Evolutionary conservation across 2,113 vertebrate species (phyloP).

Genomic region (Xenopus laevis): DNA sequence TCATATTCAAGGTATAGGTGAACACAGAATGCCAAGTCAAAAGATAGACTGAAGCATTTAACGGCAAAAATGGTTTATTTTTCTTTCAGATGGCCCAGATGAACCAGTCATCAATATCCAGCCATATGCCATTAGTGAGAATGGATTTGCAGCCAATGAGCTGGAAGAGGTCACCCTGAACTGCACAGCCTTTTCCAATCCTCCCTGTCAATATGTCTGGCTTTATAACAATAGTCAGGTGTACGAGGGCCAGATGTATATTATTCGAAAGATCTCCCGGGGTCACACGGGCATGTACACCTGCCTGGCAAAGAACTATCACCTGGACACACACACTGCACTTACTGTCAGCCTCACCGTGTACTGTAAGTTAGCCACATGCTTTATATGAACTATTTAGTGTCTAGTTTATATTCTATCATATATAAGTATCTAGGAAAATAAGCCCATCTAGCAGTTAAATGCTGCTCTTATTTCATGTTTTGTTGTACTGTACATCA

Average conservation of each 20-base stretch:
- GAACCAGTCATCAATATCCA: slow-evolving; percentile 74
- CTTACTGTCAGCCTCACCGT: slow-evolving; percentile 76
- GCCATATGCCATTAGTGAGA: slow-evolving; percentile 69
- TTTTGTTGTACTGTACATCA: no score
- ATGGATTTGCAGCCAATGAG: slow-evolving; percentile 77
- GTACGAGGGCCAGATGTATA: slow-evolving; percentile 65
- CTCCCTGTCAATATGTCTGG: slow-evolving; percentile 81
- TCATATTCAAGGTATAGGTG: no score
- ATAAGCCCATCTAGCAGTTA: no score
- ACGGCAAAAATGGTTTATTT: background rate
- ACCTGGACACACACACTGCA: slow-evolving; percentile 74
- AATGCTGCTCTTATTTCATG: no score
- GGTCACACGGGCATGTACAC: slow-evolving; percentile 81
- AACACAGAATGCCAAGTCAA: no score
- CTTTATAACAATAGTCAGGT: slow-evolving; percentile 82
- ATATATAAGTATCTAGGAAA: no score
- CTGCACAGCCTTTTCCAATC: slow-evolving; percentile 81
- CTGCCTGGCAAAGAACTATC: slow-evolving; percentile 79
- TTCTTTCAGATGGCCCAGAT: slow-evolving; percentile 74
- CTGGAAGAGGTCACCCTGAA: slow-evolving; percentile 75
- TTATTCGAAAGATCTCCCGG: slow-evolving; percentile 68
- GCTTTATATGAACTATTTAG: background rate
- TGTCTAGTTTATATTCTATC: background rate
- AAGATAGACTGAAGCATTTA: background rate
- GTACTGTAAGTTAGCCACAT: slow-evolving; percentile 77